phyloP scores from a whole-genome alignment of 2,888 invertebrate species.

The Sphaerophoria taeniata region DNA sequence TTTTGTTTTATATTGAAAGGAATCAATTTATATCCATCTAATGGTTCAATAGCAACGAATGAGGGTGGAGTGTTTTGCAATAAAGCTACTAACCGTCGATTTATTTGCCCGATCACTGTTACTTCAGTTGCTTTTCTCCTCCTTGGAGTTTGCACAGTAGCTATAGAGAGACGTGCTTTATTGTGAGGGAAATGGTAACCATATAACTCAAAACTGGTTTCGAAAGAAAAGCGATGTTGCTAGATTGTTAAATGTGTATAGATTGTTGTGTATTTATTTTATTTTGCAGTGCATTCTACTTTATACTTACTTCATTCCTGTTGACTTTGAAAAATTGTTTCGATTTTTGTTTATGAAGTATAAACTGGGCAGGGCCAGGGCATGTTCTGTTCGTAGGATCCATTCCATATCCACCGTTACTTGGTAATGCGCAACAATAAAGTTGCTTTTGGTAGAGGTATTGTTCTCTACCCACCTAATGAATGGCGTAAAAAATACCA shows the following conservation, averaged over 20 bases:
- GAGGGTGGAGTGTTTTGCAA: neutral
- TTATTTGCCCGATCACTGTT: constrained; percentile 23
- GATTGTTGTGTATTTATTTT: constrained; percentile 25
- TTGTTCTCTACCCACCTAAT: too few species aligned
- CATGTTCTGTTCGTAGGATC: too few species aligned
- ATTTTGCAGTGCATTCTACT: constrained; percentile 18
- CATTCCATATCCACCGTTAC: neutral
- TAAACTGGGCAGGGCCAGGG: neutral
- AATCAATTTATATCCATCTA: constrained; percentile 29
- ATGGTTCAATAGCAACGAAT: neutral
- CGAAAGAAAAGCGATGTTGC: neutral
- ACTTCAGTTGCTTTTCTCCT: neutral
- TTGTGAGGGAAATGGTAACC: too few species aligned
- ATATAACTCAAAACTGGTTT: constrained; percentile 3
- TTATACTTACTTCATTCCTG: constrained; percentile 33
- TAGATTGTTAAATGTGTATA: constrained; percentile 16
- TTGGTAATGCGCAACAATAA: constrained; percentile 23
- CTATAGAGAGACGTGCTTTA: too few species aligned
- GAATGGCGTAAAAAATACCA: too few species aligned
- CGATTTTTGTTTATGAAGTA: constrained; percentile 55
- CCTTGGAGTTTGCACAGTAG: neutral
- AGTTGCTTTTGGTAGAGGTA: neutral
- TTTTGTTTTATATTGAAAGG: neutral
- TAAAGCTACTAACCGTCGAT: constrained; percentile 15
- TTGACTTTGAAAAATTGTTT: constrained; percentile 56